Evolutionary conservation across 2,113 vertebrate genomes (phyloP).

Genomic region (Oostethus manadensis): DNA sequence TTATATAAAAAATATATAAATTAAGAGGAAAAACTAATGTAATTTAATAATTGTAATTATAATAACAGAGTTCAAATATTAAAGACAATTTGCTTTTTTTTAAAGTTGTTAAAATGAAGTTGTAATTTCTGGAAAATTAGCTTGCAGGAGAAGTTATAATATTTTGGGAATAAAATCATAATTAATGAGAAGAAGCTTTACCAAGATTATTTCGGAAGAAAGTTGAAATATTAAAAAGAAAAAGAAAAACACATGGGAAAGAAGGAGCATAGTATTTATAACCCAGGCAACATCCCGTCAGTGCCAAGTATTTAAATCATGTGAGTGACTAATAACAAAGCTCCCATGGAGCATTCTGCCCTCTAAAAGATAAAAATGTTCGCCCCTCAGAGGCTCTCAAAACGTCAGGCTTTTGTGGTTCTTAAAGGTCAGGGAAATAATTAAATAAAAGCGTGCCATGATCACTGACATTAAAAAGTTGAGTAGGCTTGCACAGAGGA

Average conservation of each 20-base stretch:
- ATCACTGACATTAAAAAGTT: constrained; percentile 1
- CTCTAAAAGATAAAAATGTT: background rate
- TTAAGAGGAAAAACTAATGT: no score
- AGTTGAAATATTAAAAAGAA: no score
- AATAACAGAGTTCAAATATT: background rate
- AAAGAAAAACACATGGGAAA: no score
- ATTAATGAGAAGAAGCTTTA: background rate
- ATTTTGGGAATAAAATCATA: background rate
- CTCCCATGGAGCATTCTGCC: background rate
- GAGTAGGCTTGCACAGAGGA: background rate
- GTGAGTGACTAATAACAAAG: background rate
- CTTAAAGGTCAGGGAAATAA: constrained; percentile 10
- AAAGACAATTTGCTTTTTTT: background rate
- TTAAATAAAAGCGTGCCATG: background rate
- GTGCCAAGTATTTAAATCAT: background rate
- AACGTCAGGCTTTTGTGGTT: background rate
- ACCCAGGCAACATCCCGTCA: no score
- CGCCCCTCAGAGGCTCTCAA: background rate
- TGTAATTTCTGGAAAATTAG: no score
- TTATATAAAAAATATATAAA: no score
- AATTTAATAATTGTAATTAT: no score
- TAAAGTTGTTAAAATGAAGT: no score
- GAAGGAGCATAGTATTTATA: no score
- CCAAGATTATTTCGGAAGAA: background rate
- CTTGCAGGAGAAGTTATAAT: no score